Evolutionary conservation across 1,140 invertebrate genomes (phyloP).

Genomic region (Vollenhovia emeryi): DNA sequence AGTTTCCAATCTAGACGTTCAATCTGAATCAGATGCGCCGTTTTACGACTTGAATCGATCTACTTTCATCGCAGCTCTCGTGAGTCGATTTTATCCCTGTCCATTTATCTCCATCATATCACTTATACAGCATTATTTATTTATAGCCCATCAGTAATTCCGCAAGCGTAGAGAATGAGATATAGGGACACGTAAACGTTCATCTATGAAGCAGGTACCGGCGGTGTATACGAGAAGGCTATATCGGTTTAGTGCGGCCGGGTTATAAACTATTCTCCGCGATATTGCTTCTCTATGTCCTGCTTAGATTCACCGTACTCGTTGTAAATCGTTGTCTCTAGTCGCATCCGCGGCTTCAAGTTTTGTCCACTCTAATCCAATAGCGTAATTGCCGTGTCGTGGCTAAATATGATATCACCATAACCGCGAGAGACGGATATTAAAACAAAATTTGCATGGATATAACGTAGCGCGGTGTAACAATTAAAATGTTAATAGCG

Average conservation of each 20-base stretch:
- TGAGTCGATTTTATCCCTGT: not conserved
- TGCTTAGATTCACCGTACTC: conserved; percentile 24
- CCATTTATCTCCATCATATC: conserved; percentile 22
- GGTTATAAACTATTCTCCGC: conserved; percentile 36
- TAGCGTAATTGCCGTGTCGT: not conserved
- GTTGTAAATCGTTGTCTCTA: conserved; percentile 23
- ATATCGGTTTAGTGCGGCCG: conserved; percentile 35
- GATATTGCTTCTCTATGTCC: conserved; percentile 32
- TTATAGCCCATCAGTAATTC: conserved; percentile 45
- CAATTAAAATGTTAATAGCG: not conserved
- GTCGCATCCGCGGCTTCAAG: not conserved
- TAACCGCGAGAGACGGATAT: not conserved
- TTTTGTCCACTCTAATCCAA: not conserved
- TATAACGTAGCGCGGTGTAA: not conserved
- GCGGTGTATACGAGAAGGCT: not conserved
- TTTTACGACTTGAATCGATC: not conserved
- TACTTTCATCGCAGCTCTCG: not conserved
- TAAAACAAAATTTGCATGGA: not conserved
- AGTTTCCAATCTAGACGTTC: not conserved
- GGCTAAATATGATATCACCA: not conserved
- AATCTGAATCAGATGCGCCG: not conserved
- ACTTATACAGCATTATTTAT: conserved; percentile 29
- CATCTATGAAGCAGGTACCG: conserved; percentile 19
- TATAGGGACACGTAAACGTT: conserved; percentile 36
- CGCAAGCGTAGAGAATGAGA: not conserved